A percentile compares a stretch with the other conserved stretches of the same genome.
phyloP scores from a whole-genome alignment of 2,797 vertebrate species.

The Vultur gryphus region DNA sequence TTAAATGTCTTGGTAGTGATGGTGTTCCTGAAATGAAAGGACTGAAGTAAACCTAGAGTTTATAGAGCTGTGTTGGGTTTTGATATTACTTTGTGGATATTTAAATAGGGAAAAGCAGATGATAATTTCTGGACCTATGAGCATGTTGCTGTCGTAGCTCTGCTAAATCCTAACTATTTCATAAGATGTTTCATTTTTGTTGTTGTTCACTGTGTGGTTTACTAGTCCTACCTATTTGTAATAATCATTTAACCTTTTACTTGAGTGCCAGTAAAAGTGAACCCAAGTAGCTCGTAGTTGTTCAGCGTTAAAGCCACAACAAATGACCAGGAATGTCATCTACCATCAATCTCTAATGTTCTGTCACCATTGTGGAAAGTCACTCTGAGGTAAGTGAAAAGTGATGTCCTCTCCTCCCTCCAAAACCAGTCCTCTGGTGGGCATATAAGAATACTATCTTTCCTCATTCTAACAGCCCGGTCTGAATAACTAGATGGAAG shows the following conservation, averaged over 20 bases:
- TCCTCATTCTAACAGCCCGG: neutral
- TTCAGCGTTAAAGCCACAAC: neutral
- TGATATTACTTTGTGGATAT: neutral
- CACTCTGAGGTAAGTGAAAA: neutral
- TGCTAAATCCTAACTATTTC: neutral
- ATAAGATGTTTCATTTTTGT: neutral
- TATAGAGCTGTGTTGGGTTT: neutral
- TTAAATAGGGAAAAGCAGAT: neutral
- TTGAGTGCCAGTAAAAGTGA: neutral
- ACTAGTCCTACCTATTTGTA: neutral
- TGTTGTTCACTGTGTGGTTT: neutral
- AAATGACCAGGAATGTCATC: neutral
- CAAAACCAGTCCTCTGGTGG: neutral
- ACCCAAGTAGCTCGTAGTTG: neutral
- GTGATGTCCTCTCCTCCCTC: neutral
- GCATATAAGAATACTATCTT: neutral
- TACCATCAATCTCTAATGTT: neutral
- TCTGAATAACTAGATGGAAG: neutral
- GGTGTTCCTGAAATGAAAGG: conserved; percentile 79
- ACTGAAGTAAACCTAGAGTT: conserved; percentile 75
- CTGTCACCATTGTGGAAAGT: neutral
- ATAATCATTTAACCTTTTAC: neutral
- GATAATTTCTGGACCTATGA: neutral
- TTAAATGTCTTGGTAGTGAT: conserved; percentile 82
- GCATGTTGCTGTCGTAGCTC: neutral